Conservation (phyloP, 2,888 invertebrate genomes). For the Erpobdella octoculata region DNA sequence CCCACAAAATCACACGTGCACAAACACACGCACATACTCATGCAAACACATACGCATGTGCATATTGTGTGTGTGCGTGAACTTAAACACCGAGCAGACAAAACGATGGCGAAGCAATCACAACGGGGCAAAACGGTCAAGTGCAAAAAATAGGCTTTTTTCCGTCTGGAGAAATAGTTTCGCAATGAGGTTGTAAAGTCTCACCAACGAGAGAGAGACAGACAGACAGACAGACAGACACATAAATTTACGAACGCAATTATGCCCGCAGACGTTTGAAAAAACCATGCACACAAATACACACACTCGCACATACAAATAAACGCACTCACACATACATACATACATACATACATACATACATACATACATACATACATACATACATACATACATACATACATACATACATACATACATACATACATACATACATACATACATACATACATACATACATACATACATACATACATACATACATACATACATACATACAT, state of each 20-base stretch:
- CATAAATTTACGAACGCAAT: not conserved
- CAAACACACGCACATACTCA: too few relatives aligned
- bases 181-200: too few relatives aligned
- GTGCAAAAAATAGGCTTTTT: too few relatives aligned
- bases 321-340: not conserved
- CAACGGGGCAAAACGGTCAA: too few relatives aligned
- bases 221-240: not conserved
- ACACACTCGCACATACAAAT: too few relatives aligned
- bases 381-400: not conserved
- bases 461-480: constrained; percentile 1
- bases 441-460: constrained; percentile 1
- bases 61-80: too few relatives aligned
- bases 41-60: too few relatives aligned
- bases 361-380: not conserved
- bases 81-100: too few relatives aligned
- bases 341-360: not conserved
- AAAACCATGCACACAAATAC: not conserved
- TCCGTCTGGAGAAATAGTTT: too few relatives aligned
- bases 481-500: constrained; percentile 1
- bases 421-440: not conserved
- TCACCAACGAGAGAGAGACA: not conserved
- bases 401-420: not conserved
- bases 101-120: too few relatives aligned
- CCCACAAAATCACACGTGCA: too few relatives aligned
- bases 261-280: not conserved